phyloP scores from a whole-genome alignment of 1,140 invertebrate genomes.

The roundworm (Caenorhabditis elegans) region WBcel235 BX284603.4:9678501-9679000 shows the following conservation, averaged over 20 bases:
- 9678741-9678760: conserved; percentile 54
- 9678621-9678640: conserved; percentile 62
- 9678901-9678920: conserved; percentile 65
- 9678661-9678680: conserved; percentile 55
- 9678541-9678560: conserved; percentile 66
- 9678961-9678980: background rate
- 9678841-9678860: background rate
- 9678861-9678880: background rate
- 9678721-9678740: conserved; percentile 61
- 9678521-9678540: conserved; percentile 61
- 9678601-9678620: conserved; percentile 58
- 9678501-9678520: conserved; percentile 66
- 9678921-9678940: conserved; percentile 65
- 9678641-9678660: conserved; percentile 62
- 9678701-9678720: conserved; percentile 66
- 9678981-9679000: conserved; percentile 49
- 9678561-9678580: conserved; percentile 52
- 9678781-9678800: no score
- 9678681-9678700: conserved; percentile 60
- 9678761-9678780: no score
- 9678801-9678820: no score
- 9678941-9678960: conserved; percentile 60
- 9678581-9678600: background rate
- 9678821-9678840: no score
- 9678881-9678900: conserved; percentile 58